Evolutionary conservation across 2,113 vertebrate genomes (phyloP).

Genomic region (Pseudois nayaur): DNA sequence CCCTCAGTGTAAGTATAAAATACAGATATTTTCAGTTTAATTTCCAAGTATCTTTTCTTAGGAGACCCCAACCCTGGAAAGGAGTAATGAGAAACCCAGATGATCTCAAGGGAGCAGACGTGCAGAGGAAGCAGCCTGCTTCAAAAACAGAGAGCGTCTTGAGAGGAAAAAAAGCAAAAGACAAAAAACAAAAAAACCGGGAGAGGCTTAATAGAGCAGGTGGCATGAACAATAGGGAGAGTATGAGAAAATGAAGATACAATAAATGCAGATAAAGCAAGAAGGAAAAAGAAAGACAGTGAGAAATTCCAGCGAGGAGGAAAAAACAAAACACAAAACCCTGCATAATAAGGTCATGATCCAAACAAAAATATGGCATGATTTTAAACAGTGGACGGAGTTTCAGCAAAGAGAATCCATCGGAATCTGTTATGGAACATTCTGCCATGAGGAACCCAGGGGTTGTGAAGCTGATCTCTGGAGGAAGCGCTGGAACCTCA

Average conservation of each 20-base stretch:
- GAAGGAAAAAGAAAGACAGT: not conserved
- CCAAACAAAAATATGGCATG: not conserved
- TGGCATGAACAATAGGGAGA: not conserved
- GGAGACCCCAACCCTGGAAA: not conserved
- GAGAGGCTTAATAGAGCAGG: not conserved
- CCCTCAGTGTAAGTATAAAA: too few species aligned
- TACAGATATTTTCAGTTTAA: not conserved
- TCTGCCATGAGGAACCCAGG: not conserved
- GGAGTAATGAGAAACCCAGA: not conserved
- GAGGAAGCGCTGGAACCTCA: not conserved
- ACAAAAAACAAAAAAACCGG: not conserved
- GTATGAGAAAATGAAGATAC: not conserved
- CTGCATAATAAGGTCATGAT: not conserved
- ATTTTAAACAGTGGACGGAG: not conserved
- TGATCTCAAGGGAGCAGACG: not conserved
- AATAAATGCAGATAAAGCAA: not conserved
- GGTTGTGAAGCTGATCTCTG: not conserved
- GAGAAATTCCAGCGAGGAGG: not conserved
- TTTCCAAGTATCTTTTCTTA: not conserved
- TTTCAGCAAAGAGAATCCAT: not conserved
- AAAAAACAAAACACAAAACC: not conserved
- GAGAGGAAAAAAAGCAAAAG: not conserved
- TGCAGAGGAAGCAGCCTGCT: not conserved
- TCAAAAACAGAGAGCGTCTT: not conserved
- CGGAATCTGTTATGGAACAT: rapidly evolving